Conservation (phyloP, 2,113 vertebrate genomes). For the human (Homo sapiens) region DNA sequence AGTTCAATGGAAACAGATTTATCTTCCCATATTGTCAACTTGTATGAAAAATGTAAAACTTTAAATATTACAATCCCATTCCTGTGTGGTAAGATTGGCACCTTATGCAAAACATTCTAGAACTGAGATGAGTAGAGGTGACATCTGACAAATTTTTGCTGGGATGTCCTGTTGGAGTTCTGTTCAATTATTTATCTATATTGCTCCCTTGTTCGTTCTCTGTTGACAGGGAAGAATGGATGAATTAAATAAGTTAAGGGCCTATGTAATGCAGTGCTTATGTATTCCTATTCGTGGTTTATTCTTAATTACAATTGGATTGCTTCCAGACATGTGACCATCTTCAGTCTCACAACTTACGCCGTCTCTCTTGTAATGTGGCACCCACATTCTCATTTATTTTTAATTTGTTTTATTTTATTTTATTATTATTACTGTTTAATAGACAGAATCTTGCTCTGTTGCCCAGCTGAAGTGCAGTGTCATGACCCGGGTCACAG, state of each 20-base stretch:
- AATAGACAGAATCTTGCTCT: too few relatives aligned
- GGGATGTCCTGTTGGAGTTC: too few relatives aligned
- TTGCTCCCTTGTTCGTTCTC: not conserved
- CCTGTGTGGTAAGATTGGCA: not conserved
- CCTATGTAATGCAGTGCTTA: not conserved
- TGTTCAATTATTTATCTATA: not conserved
- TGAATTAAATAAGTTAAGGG: too few relatives aligned
- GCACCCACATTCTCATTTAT: too few relatives aligned
- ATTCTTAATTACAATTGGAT: accelerated
- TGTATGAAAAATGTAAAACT: not conserved
- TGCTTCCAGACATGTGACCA: too few relatives aligned
- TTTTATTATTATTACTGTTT: too few relatives aligned
- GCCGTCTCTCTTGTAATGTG: not conserved
- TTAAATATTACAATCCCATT: accelerated
- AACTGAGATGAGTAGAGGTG: too few relatives aligned
- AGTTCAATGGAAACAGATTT: not conserved
- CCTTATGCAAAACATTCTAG: not conserved
- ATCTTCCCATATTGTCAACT: not conserved
- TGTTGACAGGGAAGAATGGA: accelerated
- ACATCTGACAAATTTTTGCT: not conserved
- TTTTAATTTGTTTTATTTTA: too few relatives aligned
- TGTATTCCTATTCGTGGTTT: too few relatives aligned
- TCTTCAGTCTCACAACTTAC: accelerated
- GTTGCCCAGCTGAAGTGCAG: too few relatives aligned
- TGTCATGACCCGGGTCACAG: too few relatives aligned